Evolutionary conservation across 2,888 invertebrate species (phyloP), one percentile per base, ranked within the genome.

Genomic region (Schizaphis graminum): DNA sequence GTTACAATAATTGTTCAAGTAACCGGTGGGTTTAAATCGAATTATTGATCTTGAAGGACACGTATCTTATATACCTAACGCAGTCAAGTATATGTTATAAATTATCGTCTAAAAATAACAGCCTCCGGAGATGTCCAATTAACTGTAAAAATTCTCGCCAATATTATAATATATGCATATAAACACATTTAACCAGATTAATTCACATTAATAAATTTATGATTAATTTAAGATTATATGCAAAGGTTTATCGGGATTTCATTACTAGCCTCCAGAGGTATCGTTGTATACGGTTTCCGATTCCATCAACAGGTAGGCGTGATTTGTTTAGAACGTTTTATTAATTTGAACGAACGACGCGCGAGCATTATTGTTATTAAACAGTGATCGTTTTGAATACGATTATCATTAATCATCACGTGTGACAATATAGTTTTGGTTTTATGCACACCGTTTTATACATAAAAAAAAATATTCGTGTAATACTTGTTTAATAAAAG

Each of bases 71-170:
- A 67, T 77, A 77, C 7, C 21, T 16, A 24, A 26, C 35, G 86
- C 61, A 53, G 41, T 26, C 26, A 16, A 44, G 35, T 86, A 47
- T 49, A 61, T 41, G 77, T 41, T 35, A 77, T 92, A 92, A 92
- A 87, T 92, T 88, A 88, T 92, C 16, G 49, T 47, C 26, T 35
- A 26, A 91, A 91, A 44, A 57, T 86, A 47, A 57, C 44, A 67
- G 92, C 92, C 88, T 88, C 53, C 41, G 53, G 92, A 77, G 53
- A 41, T 44, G 92, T 92, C 92, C 88, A 67, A 92, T 92, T 92
- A 92, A 88, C 88, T n/a, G 67, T 92, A 87, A 92, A 92, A 88
- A 92, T 77, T 67, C 92, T 92, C 92, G 87, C 92, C 61, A 67
- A 87, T 87, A 44, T n/a, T 26, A 67, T 67, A 41, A 91, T 84